phyloP scores from a whole-genome alignment of 2,888 invertebrate genomes.

The Trypoxylon attenuatum region DNA sequence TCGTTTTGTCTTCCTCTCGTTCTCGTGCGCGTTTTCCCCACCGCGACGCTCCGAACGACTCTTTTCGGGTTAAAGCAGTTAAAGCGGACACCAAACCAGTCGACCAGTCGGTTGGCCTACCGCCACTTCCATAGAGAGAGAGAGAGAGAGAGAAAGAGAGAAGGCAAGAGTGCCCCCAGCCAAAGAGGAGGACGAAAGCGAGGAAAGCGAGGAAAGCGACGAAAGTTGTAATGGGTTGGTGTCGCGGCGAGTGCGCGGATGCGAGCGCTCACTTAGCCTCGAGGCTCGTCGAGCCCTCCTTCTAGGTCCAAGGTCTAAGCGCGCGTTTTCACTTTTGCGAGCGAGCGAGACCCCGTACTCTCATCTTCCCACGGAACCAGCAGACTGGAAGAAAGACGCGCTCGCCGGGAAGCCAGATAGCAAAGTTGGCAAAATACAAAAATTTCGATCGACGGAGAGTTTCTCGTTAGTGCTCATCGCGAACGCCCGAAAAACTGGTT shows the following conservation, averaged over 20 bases:
- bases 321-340: slow-evolving; percentile 34
- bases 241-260: too few species aligned
- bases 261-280: neutral
- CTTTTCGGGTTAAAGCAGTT: neutral
- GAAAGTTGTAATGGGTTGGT: too few species aligned
- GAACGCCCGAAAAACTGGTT: slow-evolving; percentile 33
- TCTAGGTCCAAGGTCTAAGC: neutral
- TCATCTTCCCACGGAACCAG: slow-evolving; percentile 33
- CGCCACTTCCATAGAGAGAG: too few species aligned
- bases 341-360: neutral
- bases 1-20: slow-evolving; percentile 8
- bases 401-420: neutral
- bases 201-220: too few species aligned
- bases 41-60: too few species aligned
- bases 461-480: slow-evolving; percentile 24
- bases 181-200: too few species aligned
- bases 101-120: too few species aligned
- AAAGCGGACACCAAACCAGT: neutral
- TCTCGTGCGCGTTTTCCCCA: slow-evolving; percentile 1
- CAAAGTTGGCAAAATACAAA: slow-evolving; percentile 16
- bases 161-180: too few species aligned
- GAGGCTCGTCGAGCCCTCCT: neutral
- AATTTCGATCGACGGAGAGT: slow-evolving; percentile 30
- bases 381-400: slow-evolving; percentile 2
- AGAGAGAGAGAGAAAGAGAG: too few species aligned